A percentile compares a stretch with the other conserved stretches of the same genome.
These are phyloP conservation scores for Boloria euphrosyne DNA, from an alignment of 2,888 invertebrate species.

Conservation along the genomic window DNA sequence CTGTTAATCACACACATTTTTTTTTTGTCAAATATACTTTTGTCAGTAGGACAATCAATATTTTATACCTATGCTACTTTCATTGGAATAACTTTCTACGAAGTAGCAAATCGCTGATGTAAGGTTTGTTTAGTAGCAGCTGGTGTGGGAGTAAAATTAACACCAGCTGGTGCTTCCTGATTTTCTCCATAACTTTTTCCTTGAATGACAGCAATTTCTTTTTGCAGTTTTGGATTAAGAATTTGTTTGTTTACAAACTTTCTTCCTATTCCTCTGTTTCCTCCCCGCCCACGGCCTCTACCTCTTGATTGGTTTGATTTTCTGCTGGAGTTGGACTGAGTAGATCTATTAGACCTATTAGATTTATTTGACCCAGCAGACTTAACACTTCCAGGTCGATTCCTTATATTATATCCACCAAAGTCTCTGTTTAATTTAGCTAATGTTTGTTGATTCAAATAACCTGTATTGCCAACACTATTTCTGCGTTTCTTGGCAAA, in stretches of 20 bases:
- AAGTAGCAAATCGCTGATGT: slow-evolving; percentile 73
- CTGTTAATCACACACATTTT: slow-evolving; percentile 4
- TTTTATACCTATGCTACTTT: neutral
- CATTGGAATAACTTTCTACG: slow-evolving; percentile 40
- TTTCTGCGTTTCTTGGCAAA: slow-evolving; percentile 69
- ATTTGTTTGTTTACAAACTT: slow-evolving; percentile 71
- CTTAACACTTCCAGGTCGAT: slow-evolving; percentile 72
- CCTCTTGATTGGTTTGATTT: slow-evolving; percentile 53
- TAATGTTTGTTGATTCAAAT: slow-evolving; percentile 67
- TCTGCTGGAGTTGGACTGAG: slow-evolving; percentile 56
- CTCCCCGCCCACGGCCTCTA: slow-evolving; percentile 66
- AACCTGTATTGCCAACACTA: slow-evolving; percentile 67
- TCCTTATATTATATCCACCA: slow-evolving; percentile 61
- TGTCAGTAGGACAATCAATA: neutral
- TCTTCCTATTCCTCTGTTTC: slow-evolving; percentile 60
- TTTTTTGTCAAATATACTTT: neutral
- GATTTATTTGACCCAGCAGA: slow-evolving; percentile 71
- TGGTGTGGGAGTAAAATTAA: slow-evolving; percentile 69
- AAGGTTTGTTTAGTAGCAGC: slow-evolving; percentile 68
- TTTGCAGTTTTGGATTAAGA: slow-evolving; percentile 69
- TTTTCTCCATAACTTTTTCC: slow-evolving; percentile 57
- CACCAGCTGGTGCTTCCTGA: slow-evolving; percentile 43
- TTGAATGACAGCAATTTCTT: slow-evolving; percentile 75
- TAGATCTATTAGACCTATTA: slow-evolving; percentile 47
- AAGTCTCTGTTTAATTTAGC: slow-evolving; percentile 67